Conservation (phyloP, 2,113 vertebrate species). For the Brachionichthys hirsutus region DNA sequence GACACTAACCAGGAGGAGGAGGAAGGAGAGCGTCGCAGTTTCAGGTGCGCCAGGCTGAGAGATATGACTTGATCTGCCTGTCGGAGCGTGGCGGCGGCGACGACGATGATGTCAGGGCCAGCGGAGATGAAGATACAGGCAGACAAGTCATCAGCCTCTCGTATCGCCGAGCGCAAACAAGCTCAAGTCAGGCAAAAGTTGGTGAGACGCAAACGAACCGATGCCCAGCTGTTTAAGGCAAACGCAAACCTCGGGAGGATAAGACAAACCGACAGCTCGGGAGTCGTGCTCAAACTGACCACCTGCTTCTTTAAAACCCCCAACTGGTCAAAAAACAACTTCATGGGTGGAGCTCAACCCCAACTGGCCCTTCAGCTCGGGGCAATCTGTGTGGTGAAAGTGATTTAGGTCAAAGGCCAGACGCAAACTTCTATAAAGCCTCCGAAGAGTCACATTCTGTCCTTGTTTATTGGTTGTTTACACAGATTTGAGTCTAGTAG, state of each 20-base stretch:
- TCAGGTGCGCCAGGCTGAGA: slow-evolving; percentile 49
- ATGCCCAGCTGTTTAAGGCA: slow-evolving; percentile 21
- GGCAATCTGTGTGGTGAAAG: too few relatives aligned
- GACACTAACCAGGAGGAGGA: slow-evolving; percentile 41
- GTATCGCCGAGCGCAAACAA: slow-evolving; percentile 21
- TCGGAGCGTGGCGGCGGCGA: slow-evolving; percentile 30
- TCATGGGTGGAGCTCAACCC: slow-evolving; percentile 8
- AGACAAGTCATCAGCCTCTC: slow-evolving; percentile 50
- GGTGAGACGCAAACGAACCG: slow-evolving; percentile 4
- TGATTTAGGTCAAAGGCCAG: too few relatives aligned
- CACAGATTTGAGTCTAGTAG: too few relatives aligned
- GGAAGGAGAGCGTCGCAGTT: slow-evolving; percentile 32
- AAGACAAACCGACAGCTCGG: slow-evolving; percentile 33
- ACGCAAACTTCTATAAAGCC: too few relatives aligned
- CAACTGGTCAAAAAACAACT: slow-evolving; percentile 28
- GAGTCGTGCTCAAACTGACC: slow-evolving; percentile 34
- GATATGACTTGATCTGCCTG: slow-evolving; percentile 57
- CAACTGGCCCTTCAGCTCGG: neutral
- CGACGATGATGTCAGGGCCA: slow-evolving; percentile 13
- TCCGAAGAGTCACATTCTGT: too few relatives aligned
- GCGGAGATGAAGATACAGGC: slow-evolving; percentile 43
- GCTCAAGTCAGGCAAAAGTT: slow-evolving; percentile 33
- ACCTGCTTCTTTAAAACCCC: slow-evolving; percentile 44
- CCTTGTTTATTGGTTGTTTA: too few relatives aligned
- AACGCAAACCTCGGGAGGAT: too few relatives aligned